Evolutionary conservation across 2,797 vertebrate species (phyloP).

Genomic region (Acipenser oxyrinchus): DNA sequence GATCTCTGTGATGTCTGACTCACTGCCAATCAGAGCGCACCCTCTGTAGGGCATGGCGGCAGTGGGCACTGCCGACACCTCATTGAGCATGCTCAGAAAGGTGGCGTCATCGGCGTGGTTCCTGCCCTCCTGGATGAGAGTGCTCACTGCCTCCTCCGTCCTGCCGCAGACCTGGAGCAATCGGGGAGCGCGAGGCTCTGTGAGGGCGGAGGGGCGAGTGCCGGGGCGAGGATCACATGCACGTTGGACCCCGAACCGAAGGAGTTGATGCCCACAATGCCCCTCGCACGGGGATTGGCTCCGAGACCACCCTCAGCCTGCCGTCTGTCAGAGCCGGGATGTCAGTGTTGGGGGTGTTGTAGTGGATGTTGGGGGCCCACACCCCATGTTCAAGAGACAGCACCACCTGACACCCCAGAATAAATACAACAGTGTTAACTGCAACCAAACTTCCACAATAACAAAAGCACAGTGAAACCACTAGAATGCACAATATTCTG

Average conservation of each 20-base stretch:
- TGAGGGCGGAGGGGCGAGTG: slow-evolving; percentile 12
- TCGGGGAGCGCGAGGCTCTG: slow-evolving; percentile 37
- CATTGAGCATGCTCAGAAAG: slow-evolving; percentile 73
- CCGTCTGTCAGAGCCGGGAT: slow-evolving; percentile 79
- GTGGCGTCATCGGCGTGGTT: slow-evolving; percentile 44
- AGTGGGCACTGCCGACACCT: slow-evolving; percentile 57
- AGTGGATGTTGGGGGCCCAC: slow-evolving; percentile 94
- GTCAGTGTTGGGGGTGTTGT: slow-evolving; percentile 70
- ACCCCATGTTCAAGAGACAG: slow-evolving; percentile 79
- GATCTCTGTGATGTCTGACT: slow-evolving; percentile 56
- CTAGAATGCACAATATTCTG: too few relatives aligned
- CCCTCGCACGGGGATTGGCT: slow-evolving; percentile 71
- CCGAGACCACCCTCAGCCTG: slow-evolving; percentile 66
- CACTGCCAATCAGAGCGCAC: slow-evolving; percentile 65
- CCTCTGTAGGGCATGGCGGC: slow-evolving; percentile 80
- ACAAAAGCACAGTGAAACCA: too few relatives aligned
- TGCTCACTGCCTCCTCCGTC: slow-evolving; percentile 65
- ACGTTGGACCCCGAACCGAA: slow-evolving; percentile 95
- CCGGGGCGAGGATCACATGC: slow-evolving; percentile 78
- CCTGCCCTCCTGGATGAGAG: slow-evolving; percentile 61
- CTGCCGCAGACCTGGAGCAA: slow-evolving; percentile 79
- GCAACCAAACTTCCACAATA: too few relatives aligned
- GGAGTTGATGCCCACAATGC: slow-evolving; percentile 80
- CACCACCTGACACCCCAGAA: slow-evolving; percentile 60
- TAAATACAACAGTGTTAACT: too few relatives aligned